Conservation (phyloP, 2,888 invertebrate species). For the Amphiduros pacificus region DNA sequence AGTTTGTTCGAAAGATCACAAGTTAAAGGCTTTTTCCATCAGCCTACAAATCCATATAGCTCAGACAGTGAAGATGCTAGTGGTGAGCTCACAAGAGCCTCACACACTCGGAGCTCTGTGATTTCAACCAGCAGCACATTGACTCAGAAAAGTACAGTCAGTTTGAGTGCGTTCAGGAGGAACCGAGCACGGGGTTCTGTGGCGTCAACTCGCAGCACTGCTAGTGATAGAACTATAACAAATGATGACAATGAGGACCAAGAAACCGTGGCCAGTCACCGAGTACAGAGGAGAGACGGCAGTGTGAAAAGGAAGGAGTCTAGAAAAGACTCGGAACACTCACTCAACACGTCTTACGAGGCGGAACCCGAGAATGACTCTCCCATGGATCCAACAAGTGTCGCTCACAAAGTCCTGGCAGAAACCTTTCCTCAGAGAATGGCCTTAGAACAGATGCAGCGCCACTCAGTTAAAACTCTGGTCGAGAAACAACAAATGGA, state of each 20-base stretch:
- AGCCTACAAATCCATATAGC: constrained; percentile 16
- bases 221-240: constrained; percentile 26
- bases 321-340: neutral
- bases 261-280: neutral
- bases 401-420: constrained; percentile 24
- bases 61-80: constrained; percentile 27
- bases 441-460: constrained; percentile 25
- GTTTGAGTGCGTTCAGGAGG: constrained; percentile 13
- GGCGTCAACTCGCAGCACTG: constrained; percentile 20
- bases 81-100: constrained; percentile 12
- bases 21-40: constrained; percentile 5
- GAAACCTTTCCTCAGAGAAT: constrained; percentile 18
- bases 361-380: constrained; percentile 1
- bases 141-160: constrained; percentile 21
- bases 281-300: too few species aligned
- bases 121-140: constrained; percentile 23
- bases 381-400: constrained; percentile 17
- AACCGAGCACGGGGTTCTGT: constrained; percentile 17
- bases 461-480: too few species aligned
- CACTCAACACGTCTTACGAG: neutral
- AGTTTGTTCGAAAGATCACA: too few species aligned
- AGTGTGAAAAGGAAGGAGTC: neutral
- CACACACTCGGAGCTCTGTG: constrained; percentile 13
- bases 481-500: too few species aligned
- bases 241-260: constrained; percentile 8